Evolutionary conservation across 2,888 invertebrate genomes (phyloP), one percentile per base, ranked within the genome.

Genomic region (Tenthredo distinguenda): DNA sequence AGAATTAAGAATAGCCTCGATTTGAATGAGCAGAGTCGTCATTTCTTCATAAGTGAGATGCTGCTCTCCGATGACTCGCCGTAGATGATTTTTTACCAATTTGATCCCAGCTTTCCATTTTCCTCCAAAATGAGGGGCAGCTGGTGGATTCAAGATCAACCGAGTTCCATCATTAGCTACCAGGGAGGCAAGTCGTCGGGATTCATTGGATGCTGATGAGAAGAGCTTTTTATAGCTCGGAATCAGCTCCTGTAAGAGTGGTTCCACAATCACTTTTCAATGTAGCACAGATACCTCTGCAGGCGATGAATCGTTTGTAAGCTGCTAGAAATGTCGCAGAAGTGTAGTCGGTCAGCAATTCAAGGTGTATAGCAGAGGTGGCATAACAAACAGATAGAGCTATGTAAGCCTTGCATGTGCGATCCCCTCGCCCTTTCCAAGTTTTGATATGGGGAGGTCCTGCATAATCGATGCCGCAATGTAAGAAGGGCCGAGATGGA

Each of bases 81-180:
- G 86, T 21, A 91, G 47, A 83, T 90, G 90, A 84, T 85, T 77
- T 84, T 92, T 92, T 0, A 88, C 86, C 26, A 1, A 26, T 26
- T 26, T 26, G 26, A 26, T 1, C 26, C 26, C 26, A 26, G 26
- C 26, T 18, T 84, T 72, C 84, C 72, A 84, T 55, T 65, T 71
- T 21, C 84, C 84, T 15, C 91, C 90, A 43, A 89, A 89, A 81
- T 91, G 89, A 0, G 90, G 91, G 12, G 89, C 87, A 58, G 79
- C 58, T 18, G 90, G 87, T 7, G 91, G 90, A 71, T 88, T 90
- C 77, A 90, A 92, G 37, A 89, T 86, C 91, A 91, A 91, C 3
- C 85, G 1, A 12, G 88, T 89, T 9, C 87, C 88, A 37, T 87
- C 72, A 21, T 82, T 68, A n/a, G 68, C 18, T 4, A 85, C 26